Base-by-base conservation (phyloP, 2,888 invertebrate species). In the Tineola bisselliella region DNA sequence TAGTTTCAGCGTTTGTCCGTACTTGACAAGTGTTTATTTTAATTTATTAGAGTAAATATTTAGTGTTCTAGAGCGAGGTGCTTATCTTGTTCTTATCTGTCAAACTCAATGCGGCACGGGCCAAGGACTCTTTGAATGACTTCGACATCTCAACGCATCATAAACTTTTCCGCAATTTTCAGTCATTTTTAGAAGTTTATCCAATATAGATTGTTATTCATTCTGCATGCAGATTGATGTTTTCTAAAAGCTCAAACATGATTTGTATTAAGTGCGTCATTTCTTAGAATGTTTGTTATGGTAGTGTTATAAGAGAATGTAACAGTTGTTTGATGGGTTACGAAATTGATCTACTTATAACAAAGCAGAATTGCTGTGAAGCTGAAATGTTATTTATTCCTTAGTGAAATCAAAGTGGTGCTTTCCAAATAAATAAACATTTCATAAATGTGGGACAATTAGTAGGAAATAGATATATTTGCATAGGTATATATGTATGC, bases 81-180 rank as follows among this genome's bases (percentile, higher is more conserved):
- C 6, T 83, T 83, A 84, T 84, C 84, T 79, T 65, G 72, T 71
- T 72, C 84, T 87, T 86, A 86, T 86, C 86, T 86, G 84, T 86
- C 86, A 87, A 62, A 84, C 84, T 86, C 86, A 84, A 84, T 84
- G 83, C 78, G 76, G 77, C 81, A 79, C 82, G 80, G 75, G 77
- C 54, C 54, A 54, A 10, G 54, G 54, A 10, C 25, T 12, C 17
- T n/a, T n/a, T 10, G 48, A 10, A 48, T 38, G 38, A 10, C 31
- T 8, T 44, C 44, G 44, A 12, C 48, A 48, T 48, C 48, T 48
- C 2, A n/a, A 38, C 38, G 10, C 2, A 10, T 48, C 15, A 48
- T 48, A 2, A 48, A 38, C 38, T 10, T 48, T n/a, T 17, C 48
- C 15, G n/a, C 48, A 48, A 48, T 48, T 17, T 48, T 10, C 48